These are phyloP conservation scores for Lepus townsendii DNA, from an alignment of 2,797 vertebrate genomes.

Conservation along the genomic window DNA sequence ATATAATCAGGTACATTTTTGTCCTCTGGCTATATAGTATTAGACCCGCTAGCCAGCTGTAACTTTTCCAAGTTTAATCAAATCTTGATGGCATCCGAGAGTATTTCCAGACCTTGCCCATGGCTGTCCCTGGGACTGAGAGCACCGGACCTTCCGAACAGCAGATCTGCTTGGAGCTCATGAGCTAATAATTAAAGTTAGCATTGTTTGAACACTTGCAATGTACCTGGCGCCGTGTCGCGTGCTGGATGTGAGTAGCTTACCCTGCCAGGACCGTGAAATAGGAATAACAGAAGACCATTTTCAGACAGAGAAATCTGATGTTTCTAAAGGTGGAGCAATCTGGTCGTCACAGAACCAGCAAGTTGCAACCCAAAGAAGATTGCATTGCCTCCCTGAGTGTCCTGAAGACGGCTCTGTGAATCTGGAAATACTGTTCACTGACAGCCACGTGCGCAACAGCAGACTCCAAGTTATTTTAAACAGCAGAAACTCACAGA, in stretches of 20 bases:
- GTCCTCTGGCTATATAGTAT: background rate
- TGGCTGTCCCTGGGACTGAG: background rate
- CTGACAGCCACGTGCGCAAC: background rate
- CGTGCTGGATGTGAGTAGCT: background rate
- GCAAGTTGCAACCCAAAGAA: background rate
- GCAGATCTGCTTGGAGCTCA: background rate
- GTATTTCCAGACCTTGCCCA: background rate
- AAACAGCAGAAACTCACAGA: background rate
- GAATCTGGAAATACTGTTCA: background rate
- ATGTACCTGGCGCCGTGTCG: background rate
- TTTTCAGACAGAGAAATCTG: background rate
- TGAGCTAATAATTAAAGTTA: background rate
- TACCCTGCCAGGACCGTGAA: background rate
- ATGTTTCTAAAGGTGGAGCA: background rate
- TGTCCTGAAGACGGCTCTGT: accelerated
- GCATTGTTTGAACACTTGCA: constrained; percentile 35
- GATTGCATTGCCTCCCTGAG: background rate
- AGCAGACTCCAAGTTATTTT: background rate
- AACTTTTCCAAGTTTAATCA: constrained; percentile 39
- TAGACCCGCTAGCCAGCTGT: background rate
- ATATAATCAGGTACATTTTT: background rate
- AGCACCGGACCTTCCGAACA: background rate
- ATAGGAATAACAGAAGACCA: background rate
- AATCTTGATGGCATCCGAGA: background rate
- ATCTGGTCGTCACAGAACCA: background rate